Evolutionary conservation across 2,888 invertebrate genomes (phyloP), one percentile per base, ranked within the genome.

Genomic region (Drosophila cognata): DNA sequence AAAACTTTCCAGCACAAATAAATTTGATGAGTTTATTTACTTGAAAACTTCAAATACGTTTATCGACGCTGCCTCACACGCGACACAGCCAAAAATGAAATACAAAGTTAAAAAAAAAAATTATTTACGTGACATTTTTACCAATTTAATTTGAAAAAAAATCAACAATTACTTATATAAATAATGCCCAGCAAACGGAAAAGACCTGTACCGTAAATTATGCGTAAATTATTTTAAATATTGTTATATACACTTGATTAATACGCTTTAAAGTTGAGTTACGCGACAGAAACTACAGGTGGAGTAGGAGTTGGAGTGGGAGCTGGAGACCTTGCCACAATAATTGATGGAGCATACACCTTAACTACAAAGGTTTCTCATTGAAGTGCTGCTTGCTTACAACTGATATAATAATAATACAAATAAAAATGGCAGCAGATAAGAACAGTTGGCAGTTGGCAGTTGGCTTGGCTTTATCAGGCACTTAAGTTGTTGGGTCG

Each of bases 81-180:
- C 36, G 50, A 69, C 63, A 36, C 60, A 63, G 60, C 66, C 65
- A 74, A 71, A 46, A 3, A 46, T 31, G 36, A 25, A 58, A 46
- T 21, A 13, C 21, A 46, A 46, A 25, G 46, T 4, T 33, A 38
- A 52, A 57, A 60, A 60, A 56, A 51, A 60, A 56, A 51, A 58
- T 53, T 57, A 33, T 68, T 66, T 74, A 85, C 89, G 84, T 85
- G 84, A 85, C 76, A 70, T 3, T 74, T 86, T 88, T 87, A 58
- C 52, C 50, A 83, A 84, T 25, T 21, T 31, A 18, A 56, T 60
- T 75, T 43, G 66, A 73, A 25, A 72, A 73, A 71, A 69, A 61
- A 52, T 52, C 43, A 53, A 48, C 57, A 69, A 71, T 84, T 82
- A 59, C 73, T 83, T 83, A 74, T 82, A 71, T 71, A 84, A 82